phyloP scores from a whole-genome alignment of 2,113 vertebrate species.

The Chloropsis cyanopogon region DNA sequence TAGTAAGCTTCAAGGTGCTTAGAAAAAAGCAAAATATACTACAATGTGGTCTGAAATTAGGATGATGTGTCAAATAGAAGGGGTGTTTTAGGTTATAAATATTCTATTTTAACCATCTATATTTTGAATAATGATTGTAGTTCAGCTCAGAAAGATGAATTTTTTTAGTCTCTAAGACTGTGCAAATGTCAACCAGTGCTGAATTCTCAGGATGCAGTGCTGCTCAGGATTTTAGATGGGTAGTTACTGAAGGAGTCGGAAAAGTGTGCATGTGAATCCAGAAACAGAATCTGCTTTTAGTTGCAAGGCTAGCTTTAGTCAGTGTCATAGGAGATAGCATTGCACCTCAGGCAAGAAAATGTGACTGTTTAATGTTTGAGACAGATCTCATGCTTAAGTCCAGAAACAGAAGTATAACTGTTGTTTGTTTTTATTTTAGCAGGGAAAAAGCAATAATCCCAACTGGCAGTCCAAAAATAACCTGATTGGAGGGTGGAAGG shows the following conservation, averaged over 20 bases:
- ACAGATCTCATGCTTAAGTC: not conserved
- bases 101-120: not conserved
- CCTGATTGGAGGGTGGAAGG: constrained; percentile 42
- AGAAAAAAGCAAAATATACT: not conserved
- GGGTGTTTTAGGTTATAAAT: not conserved
- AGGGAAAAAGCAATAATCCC: constrained; percentile 49
- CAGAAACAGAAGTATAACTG: constrained; percentile 1
- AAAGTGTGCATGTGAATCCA: not conserved
- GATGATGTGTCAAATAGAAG: not conserved
- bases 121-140: not conserved
- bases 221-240: not conserved
- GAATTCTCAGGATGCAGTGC: not conserved
- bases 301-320: not conserved
- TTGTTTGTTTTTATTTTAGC: constrained; percentile 52
- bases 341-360: constrained; percentile 23
- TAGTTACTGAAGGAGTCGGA: not conserved
- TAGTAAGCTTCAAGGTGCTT: not conserved
- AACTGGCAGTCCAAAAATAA: constrained; percentile 43
- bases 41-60: not conserved
- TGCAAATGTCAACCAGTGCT: not conserved
- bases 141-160: not conserved
- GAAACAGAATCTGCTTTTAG: not conserved
- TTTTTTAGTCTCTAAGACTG: not conserved
- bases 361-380: not conserved
- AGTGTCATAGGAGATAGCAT: not conserved